Base-by-base conservation (phyloP, 1,140 invertebrate genomes). In the Choristoneura fumiferana region DNA sequence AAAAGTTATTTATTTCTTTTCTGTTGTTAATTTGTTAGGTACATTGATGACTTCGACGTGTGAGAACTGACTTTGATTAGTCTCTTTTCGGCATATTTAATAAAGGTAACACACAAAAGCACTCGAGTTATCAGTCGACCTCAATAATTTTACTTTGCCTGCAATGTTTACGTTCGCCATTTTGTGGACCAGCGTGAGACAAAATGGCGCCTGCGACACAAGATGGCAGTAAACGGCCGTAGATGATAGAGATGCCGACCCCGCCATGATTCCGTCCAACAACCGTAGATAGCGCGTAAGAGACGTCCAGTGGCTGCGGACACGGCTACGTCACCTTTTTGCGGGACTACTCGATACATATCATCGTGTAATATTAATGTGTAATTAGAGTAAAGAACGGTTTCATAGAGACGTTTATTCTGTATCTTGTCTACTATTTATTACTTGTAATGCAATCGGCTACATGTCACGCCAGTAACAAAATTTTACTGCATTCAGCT, bases 271-370 rank as follows among this genome's bases (percentile, higher is more conserved):
- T 89, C 86, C 84, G 86, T 89, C 86, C 86, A 89, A 86, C 71
- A 76, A 78, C 80, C 78, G 78, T 87, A 87, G 84, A 78, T 87
- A 87, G 83, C 78, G 80, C 75, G 83, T 89, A 85, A 89, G 82
- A 86, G 81, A 87, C 84, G 86, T 87, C 86, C 84, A 87, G 80
- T 87, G 84, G 84, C 85, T 87, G 78, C 77, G 81, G 82, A 89
- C 85, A 86, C 82, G 81, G 81, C 84, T 88, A 83, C 84, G 86
- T 85, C 81, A 86, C 81, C 75, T 87, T 82, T 29, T 81, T 82
- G 77, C 83, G 86, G 84, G 86, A 89, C 86, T 89, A 89, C 86
- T 87, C 86, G 84, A 89, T 86, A 89, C 86, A 89, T 89, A 89
- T 89, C 86, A 89, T 81, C 84, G 76, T 84, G 79, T 89, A 86